Evolutionary conservation across 2,113 vertebrate genomes (phyloP).

Genomic region (Burhinus oedicnemus): DNA sequence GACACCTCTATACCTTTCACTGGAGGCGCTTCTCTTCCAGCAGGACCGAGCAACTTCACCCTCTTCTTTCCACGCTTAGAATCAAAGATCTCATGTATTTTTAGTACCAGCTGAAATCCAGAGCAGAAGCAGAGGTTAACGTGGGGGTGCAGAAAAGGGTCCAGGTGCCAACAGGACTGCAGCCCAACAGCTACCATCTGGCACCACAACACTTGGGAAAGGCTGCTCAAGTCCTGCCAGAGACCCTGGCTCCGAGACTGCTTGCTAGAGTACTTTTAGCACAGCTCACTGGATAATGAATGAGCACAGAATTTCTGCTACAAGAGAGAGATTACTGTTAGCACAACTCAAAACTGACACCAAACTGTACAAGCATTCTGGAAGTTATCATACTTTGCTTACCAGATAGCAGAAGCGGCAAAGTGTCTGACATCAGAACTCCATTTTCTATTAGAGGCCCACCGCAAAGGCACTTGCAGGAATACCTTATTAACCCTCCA

Average conservation of each 20-base stretch:
- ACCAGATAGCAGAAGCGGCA: background rate
- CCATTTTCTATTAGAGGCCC: background rate
- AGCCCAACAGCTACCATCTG: background rate
- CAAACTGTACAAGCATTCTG: background rate
- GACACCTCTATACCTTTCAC: slow-evolving; percentile 81
- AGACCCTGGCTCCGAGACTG: background rate
- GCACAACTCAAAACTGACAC: background rate
- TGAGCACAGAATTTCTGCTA: background rate
- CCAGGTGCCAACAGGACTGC: background rate
- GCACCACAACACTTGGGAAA: background rate
- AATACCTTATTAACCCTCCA: background rate
- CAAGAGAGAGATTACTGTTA: background rate
- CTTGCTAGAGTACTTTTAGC: background rate
- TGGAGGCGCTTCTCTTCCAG: slow-evolving; percentile 71
- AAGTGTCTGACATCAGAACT: background rate
- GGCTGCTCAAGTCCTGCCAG: background rate
- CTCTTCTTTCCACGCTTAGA: slow-evolving; percentile 92
- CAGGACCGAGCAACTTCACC: slow-evolving; percentile 82
- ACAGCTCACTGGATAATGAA: background rate
- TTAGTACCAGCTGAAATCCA: slow-evolving; percentile 86
- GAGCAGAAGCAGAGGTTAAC: slow-evolving; percentile 41
- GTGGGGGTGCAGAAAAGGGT: background rate
- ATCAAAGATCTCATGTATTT: slow-evolving; percentile 93
- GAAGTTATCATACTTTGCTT: background rate
- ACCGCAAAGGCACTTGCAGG: background rate